phyloP scores from a whole-genome alignment of 2,113 vertebrate species.

The Melanerpes aurifrons region DNA sequence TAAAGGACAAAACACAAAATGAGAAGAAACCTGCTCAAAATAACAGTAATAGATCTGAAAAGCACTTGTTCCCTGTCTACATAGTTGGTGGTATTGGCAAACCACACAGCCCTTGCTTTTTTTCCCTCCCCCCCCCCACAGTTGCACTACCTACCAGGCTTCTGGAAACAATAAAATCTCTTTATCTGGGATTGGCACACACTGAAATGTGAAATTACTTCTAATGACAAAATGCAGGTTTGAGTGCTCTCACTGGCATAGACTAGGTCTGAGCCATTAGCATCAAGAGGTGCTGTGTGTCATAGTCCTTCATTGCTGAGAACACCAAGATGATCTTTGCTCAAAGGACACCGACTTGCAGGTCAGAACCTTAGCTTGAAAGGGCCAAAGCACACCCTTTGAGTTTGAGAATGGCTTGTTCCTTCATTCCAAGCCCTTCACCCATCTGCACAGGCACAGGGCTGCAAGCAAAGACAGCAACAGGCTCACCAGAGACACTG shows the following conservation, averaged over 20 bases:
- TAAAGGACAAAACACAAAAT: not conserved
- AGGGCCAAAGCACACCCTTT: not conserved
- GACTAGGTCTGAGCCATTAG: not conserved
- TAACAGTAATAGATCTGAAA: conserved; percentile 4
- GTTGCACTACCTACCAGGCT: not conserved
- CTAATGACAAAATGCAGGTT: conserved; percentile 7
- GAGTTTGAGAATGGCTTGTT: not conserved
- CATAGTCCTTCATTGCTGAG: not conserved
- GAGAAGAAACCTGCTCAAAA: conserved; percentile 19
- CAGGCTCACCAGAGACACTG: not conserved
- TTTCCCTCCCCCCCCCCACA: not conserved
- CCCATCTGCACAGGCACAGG: not conserved
- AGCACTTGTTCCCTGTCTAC: not conserved
- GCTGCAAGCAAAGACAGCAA: not conserved
- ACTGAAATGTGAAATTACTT: conserved; percentile 43
- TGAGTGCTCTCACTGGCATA: not conserved
- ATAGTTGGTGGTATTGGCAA: conserved; percentile 8
- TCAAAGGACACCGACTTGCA: not conserved
- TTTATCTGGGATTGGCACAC: not conserved
- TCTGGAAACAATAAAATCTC: conserved; percentile 1
- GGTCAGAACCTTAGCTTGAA: conserved; percentile 5
- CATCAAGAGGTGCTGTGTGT: not conserved
- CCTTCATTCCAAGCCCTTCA: conserved; percentile 35
- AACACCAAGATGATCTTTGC: not conserved
- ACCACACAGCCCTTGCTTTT: not conserved